A percentile compares a stretch with the other conserved stretches of the same genome.
Conservation (phyloP, 2,113 vertebrate genomes). For the Fregetta grallaria region DNA sequence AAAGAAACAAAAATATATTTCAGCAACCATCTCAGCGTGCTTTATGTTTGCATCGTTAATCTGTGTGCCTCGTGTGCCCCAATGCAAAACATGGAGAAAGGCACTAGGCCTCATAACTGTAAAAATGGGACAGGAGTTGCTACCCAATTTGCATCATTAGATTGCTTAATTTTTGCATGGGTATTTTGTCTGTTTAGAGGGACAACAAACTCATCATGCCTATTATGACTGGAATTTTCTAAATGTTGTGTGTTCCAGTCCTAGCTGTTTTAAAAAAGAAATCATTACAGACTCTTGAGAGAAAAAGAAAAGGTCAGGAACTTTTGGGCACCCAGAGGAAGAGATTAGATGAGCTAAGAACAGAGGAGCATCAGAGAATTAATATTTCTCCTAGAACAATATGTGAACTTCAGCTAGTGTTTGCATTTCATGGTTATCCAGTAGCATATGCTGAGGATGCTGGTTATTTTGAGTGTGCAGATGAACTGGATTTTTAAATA, state of each 20-base stretch:
- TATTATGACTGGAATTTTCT: neutral
- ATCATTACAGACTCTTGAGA: neutral
- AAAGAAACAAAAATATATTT: slow-evolving; percentile 4
- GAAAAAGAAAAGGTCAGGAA: neutral
- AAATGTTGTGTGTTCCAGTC: neutral
- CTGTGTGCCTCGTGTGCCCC: neutral
- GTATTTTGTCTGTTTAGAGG: neutral
- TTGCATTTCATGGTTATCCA: neutral
- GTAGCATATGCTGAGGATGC: neutral
- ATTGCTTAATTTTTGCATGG: neutral
- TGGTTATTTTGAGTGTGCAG: neutral
- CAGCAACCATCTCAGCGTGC: neutral
- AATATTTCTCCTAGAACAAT: neutral
- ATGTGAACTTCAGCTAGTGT: neutral
- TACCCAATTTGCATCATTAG: neutral
- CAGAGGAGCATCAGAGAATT: neutral
- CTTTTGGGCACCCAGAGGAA: neutral
- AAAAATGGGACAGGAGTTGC: neutral
- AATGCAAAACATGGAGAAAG: neutral
- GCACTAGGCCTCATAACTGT: neutral
- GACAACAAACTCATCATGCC: neutral
- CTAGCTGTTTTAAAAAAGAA: neutral
- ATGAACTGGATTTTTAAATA: neutral
- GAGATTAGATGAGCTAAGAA: neutral
- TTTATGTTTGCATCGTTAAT: neutral